Evolutionary conservation across 2,113 vertebrate species (phyloP).

Genomic region (Siphamia tubifer): DNA sequence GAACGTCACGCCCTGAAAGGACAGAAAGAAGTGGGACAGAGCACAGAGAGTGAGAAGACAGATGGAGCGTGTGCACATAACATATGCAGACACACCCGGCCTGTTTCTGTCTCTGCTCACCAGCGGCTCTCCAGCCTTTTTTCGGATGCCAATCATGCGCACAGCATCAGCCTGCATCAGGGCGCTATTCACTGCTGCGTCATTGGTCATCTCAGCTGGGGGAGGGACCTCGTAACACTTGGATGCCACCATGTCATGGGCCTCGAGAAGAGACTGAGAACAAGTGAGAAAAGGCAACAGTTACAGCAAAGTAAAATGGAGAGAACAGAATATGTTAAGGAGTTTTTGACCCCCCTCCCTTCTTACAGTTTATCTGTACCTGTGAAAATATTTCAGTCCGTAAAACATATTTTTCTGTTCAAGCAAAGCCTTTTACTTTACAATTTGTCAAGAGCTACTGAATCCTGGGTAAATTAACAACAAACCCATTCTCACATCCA

Average conservation of each 20-base stretch:
- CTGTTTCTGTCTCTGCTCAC: slow-evolving; percentile 71
- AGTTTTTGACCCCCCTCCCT: too few species aligned
- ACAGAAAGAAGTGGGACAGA: neutral
- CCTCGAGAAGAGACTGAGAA: slow-evolving; percentile 91
- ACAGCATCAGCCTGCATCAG: slow-evolving; percentile 94
- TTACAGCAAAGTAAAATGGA: neutral
- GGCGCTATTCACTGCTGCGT: slow-evolving; percentile 81
- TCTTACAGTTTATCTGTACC: too few species aligned
- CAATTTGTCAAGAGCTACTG: too few species aligned
- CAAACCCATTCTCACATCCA: too few species aligned
- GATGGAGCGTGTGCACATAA: too few species aligned
- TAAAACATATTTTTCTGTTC: too few species aligned
- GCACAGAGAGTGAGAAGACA: too few species aligned
- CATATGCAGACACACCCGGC: neutral
- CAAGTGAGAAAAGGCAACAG: neutral
- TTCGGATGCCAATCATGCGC: slow-evolving; percentile 97
- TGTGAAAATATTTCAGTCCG: too few species aligned
- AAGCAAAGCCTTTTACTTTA: too few species aligned
- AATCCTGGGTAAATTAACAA: too few species aligned
- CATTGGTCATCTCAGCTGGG: slow-evolving; percentile 85
- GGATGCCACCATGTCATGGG: slow-evolving; percentile 96
- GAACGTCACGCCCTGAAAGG: slow-evolving; percentile 92
- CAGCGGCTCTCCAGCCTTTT: slow-evolving; percentile 95
- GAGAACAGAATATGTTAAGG: neutral
- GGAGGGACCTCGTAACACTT: slow-evolving; percentile 94